Evolutionary conservation across 1,140 invertebrate genomes (phyloP), one percentile per base, ranked within the genome.

Genomic region (Pseudomyrmex concolor): DNA sequence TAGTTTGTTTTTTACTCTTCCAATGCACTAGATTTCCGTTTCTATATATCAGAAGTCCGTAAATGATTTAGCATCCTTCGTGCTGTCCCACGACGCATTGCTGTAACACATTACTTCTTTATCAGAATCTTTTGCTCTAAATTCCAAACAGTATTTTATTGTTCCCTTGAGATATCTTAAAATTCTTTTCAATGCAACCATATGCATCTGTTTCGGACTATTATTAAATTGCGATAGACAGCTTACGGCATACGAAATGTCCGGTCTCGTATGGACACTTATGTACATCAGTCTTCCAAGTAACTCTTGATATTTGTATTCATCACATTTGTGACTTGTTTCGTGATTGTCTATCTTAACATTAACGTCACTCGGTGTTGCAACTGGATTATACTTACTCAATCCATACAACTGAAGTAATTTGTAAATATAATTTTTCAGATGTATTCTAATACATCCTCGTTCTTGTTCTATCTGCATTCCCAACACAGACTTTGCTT

Each of bases 71-170:
- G 68, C 64, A 45, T 80, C 64, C 5, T 9, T 13, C 0, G 64
- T 80, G 0, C 64, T 59, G 15, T 60, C 76, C 73, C 83, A 84
- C n/a, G 83, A 84, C 0, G 83, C 73, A 59, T 84, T 67, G 0
- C 59, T 10, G 5, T 84, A 59, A 2, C 66, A 78, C 43, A 12
- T 13, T 1, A 70, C 8, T 17, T 1, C 10, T 17, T 8, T 17
- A 1, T 1, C 7, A 1, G 2, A 1, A 54, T 8, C 34, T 4
- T 13, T 17, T 5, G 2, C 59, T 50, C 51, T 51, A 50, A 25
- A 84, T 12, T 55, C 17, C 0, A 78, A 2, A 1, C 9, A 2
- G 13, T 78, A 84, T 1, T 66, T 9, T 0, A 59, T 57, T 0
- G 83, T 84, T 1, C 43, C 12, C 9, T 70, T 84, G 2, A 84